These are phyloP conservation scores for Monopis laevigella DNA, from an alignment of 2,888 invertebrate species.

Conservation along the genomic window DNA sequence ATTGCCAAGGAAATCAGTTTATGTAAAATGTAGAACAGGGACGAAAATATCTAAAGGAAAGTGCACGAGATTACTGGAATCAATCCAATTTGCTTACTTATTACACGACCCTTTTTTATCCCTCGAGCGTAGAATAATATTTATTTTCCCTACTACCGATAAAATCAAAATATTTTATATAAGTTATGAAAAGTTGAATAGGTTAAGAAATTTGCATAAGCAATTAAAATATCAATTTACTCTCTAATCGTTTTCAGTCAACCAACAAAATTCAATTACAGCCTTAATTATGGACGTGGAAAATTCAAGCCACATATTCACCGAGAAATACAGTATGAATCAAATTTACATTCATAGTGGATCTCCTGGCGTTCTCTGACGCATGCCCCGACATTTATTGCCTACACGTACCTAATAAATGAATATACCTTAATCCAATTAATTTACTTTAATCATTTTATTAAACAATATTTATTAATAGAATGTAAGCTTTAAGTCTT, in stretches of 20 bases:
- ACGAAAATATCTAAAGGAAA: constrained; percentile 55
- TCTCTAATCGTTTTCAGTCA: constrained; percentile 30
- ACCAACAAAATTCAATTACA: constrained; percentile 41
- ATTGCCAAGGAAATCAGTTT: constrained; percentile 67
- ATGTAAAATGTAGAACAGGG: constrained; percentile 65
- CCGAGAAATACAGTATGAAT: constrained; percentile 27
- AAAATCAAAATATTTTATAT: background rate
- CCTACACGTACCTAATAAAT: background rate
- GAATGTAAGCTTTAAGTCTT: no score
- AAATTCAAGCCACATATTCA: constrained; percentile 31
- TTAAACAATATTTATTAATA: no score
- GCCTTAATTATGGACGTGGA: constrained; percentile 34
- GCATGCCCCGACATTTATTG: constrained; percentile 3
- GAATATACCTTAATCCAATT: no score
- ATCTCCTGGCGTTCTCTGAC: constrained; percentile 16
- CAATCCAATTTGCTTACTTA: constrained; percentile 42
- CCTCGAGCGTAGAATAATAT: constrained; percentile 2
- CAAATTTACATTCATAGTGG: constrained; percentile 31
- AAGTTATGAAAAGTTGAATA: constrained; percentile 7
- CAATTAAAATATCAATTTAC: constrained; percentile 41
- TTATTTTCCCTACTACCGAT: no score
- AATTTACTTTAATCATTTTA: no score
- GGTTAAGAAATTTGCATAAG: constrained; percentile 28
- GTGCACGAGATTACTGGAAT: constrained; percentile 51
- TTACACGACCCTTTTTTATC: constrained; percentile 15